Conservation (phyloP, 1,140 invertebrate genomes). For the Polypedilum pembai region DNA sequence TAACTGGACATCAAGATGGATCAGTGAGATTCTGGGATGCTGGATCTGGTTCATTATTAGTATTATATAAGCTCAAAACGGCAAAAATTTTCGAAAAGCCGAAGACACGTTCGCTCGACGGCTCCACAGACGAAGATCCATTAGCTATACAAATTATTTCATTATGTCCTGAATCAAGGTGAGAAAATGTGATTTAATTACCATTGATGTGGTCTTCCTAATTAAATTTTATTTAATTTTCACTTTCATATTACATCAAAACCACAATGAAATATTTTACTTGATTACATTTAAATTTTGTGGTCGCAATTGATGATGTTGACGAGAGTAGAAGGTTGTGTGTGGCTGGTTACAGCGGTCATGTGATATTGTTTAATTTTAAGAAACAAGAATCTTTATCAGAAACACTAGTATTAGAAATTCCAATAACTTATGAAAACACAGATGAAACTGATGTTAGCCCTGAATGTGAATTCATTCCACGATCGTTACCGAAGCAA, state of each 20-base stretch:
- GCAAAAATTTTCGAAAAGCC: conserved; percentile 87
- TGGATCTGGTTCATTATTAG: conserved; percentile 69
- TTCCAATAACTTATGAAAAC: conserved; percentile 77
- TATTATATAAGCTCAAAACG: conserved; percentile 96
- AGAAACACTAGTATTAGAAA: conserved; percentile 81
- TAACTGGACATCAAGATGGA: conserved; percentile 94
- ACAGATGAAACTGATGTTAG: conserved; percentile 69
- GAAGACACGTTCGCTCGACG: conserved; percentile 49
- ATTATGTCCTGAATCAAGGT: conserved; percentile 80
- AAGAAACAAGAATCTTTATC: conserved; percentile 78
- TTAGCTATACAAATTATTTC: conserved; percentile 89
- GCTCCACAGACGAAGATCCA: conserved; percentile 67
- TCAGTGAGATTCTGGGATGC: conserved; percentile 98
- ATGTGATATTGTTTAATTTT: conserved; percentile 94
- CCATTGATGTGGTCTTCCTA: not conserved
- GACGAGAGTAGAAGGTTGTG: conserved; percentile 65
- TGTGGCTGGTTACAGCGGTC: conserved; percentile 81
- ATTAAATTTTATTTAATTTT: not conserved
- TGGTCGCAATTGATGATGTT: not conserved
- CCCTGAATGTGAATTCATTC: conserved; percentile 66
- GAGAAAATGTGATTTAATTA: conserved; percentile 36
- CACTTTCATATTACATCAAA: not conserved
- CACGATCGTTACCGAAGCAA: conserved; percentile 51
- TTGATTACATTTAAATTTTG: not conserved
- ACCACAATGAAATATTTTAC: not conserved